Conservation (phyloP, 2,113 vertebrate genomes). For the Candoia aspera region DNA sequence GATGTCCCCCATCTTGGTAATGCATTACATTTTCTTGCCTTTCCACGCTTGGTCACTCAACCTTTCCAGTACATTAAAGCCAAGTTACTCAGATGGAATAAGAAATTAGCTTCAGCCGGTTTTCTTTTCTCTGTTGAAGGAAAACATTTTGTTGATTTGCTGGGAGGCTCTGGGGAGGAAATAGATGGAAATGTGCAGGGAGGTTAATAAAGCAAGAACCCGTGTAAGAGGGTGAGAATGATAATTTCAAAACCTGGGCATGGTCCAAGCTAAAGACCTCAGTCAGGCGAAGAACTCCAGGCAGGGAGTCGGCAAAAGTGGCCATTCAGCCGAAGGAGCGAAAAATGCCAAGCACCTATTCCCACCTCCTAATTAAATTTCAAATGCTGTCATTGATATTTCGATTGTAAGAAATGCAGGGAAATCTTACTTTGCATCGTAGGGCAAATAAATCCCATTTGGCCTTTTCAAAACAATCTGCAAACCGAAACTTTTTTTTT, state of each 20-base stretch:
- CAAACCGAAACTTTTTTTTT: too few relatives aligned
- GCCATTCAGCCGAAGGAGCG: not conserved
- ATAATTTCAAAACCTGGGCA: not conserved
- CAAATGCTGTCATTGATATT: too few relatives aligned
- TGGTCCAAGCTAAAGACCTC: not conserved
- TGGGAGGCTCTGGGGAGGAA: not conserved
- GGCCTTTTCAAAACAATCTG: too few relatives aligned
- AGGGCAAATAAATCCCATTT: too few relatives aligned
- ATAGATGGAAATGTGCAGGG: conserved; percentile 5
- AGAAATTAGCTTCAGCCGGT: conserved; percentile 23
- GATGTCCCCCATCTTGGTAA: conserved; percentile 37
- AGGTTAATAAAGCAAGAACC: not conserved
- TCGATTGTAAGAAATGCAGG: too few relatives aligned
- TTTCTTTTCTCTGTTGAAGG: conserved; percentile 17
- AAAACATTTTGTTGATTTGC: conserved; percentile 19
- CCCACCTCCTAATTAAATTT: too few relatives aligned
- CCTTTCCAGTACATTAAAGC: conserved; percentile 12
- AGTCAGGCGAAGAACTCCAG: not conserved
- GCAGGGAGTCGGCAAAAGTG: not conserved
- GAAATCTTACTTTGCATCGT: too few relatives aligned
- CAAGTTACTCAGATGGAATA: conserved; percentile 34
- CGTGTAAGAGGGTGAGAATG: not conserved
- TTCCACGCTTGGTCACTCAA: conserved; percentile 46
- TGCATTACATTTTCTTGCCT: conserved; percentile 43
- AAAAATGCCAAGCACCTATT: too few relatives aligned